These are phyloP conservation scores for Saccopteryx leptura DNA, from an alignment of 2,113 vertebrate genomes.

Conservation along the genomic window DNA sequence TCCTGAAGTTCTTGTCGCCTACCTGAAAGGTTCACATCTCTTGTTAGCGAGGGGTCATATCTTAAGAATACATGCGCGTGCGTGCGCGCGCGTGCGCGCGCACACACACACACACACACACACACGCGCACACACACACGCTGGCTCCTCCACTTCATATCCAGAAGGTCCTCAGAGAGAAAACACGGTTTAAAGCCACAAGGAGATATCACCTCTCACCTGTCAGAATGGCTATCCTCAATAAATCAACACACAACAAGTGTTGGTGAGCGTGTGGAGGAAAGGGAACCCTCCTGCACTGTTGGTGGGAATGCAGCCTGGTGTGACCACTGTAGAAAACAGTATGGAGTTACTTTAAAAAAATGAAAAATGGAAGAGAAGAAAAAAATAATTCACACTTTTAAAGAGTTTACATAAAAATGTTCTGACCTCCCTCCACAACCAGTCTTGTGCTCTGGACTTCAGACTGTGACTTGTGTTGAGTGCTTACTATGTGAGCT, in stretches of 20 bases:
- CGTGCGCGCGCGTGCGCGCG: rapidly evolving
- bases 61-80: not conserved
- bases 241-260: no score
- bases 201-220: no score
- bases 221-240: no score
- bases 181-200: not conserved
- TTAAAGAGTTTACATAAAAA: not conserved
- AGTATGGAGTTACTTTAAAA: no score
- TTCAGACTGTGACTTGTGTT: not conserved
- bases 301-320: no score
- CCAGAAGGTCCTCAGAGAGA: not conserved
- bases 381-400: not conserved
- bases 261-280: no score
- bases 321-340: no score
- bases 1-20: not conserved
- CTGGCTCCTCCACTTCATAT: not conserved
- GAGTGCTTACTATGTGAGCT: not conserved
- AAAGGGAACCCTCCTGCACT: no score
- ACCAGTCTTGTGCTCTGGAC: not conserved
- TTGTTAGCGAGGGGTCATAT: not conserved
- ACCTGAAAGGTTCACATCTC: not conserved
- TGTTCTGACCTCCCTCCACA: not conserved
- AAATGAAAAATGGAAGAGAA: no score
- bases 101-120: not conserved
- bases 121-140: not conserved